These are phyloP conservation scores for Bugulina stolonifera DNA, from an alignment of 2,888 invertebrate species.

Conservation along the genomic window DNA sequence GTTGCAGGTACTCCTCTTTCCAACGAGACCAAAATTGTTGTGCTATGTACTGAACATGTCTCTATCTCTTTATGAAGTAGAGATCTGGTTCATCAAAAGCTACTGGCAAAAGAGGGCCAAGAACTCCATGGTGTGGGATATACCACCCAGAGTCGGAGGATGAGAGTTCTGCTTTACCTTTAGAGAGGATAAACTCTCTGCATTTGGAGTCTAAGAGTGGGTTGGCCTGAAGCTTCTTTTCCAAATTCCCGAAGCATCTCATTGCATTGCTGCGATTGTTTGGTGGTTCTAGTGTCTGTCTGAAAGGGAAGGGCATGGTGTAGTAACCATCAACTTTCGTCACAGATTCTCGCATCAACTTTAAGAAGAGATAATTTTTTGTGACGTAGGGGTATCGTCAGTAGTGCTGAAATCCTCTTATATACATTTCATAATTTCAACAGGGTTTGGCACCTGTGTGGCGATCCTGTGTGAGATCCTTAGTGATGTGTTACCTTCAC, in stretches of 20 bases:
- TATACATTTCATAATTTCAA: neutral
- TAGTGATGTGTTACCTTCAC: conserved; percentile 1
- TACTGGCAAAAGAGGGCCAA: neutral
- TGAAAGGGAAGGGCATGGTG: neutral
- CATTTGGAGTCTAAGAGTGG: no score
- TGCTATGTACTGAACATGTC: neutral
- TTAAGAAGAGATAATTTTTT: neutral
- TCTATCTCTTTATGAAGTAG: neutral
- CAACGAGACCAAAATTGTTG: neutral
- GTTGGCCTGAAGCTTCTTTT: no score
- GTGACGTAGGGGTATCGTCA: neutral
- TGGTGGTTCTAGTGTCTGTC: neutral
- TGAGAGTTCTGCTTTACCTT: no score
- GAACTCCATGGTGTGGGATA: no score
- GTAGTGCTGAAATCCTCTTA: neutral
- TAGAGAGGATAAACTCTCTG: no score
- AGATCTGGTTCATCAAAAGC: neutral
- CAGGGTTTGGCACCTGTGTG: neutral
- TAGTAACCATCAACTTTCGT: neutral
- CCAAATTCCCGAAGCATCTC: no score
- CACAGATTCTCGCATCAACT: neutral
- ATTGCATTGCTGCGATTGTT: neutral
- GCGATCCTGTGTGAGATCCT: neutral
- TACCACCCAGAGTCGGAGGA: no score
- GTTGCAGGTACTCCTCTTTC: conserved; percentile 1